These are phyloP conservation scores for Halesus radiatus DNA, from an alignment of 1,140 invertebrate species.

Conservation along the genomic window DNA sequence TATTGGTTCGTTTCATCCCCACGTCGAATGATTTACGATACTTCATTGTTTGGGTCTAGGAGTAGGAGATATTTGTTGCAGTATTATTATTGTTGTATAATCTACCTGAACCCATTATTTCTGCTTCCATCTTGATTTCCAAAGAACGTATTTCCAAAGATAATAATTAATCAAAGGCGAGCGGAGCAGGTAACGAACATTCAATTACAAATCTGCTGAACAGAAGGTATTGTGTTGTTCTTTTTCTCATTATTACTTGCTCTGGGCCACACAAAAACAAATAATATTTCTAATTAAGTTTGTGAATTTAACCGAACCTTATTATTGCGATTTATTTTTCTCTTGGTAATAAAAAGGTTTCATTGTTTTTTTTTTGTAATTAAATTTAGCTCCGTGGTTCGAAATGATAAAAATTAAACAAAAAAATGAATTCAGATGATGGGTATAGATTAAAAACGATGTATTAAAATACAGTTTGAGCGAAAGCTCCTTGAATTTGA, in stretches of 20 bases:
- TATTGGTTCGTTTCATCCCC: not conserved
- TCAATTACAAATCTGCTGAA: conserved; percentile 29
- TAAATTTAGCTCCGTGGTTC: too few species aligned
- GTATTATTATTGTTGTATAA: not conserved
- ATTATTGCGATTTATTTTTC: too few species aligned
- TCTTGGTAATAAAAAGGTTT: too few species aligned
- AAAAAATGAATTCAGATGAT: too few species aligned
- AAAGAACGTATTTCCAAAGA: not conserved
- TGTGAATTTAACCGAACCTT: too few species aligned
- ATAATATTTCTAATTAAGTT: too few species aligned
- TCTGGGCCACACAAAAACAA: too few species aligned
- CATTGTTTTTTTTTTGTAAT: too few species aligned
- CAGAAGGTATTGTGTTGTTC: conserved; percentile 1
- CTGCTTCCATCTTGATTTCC: conserved; percentile 11
- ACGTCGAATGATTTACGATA: conserved; percentile 2
- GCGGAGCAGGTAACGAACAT: conserved; percentile 30
- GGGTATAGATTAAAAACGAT: too few species aligned
- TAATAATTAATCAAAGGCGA: conserved; percentile 26
- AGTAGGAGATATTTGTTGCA: conserved; percentile 17
- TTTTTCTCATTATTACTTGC: not conserved
- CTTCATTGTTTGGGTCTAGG: conserved; percentile 6
- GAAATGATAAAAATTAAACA: too few species aligned
- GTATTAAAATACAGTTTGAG: too few species aligned
- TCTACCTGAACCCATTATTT: not conserved
- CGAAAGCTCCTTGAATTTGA: too few species aligned